Percentiles rank a stretch among this genome's conserved stretches.
Evolutionary conservation across 2,113 vertebrate species (phyloP).

Genomic region (Australoheros scitulus): DNA sequence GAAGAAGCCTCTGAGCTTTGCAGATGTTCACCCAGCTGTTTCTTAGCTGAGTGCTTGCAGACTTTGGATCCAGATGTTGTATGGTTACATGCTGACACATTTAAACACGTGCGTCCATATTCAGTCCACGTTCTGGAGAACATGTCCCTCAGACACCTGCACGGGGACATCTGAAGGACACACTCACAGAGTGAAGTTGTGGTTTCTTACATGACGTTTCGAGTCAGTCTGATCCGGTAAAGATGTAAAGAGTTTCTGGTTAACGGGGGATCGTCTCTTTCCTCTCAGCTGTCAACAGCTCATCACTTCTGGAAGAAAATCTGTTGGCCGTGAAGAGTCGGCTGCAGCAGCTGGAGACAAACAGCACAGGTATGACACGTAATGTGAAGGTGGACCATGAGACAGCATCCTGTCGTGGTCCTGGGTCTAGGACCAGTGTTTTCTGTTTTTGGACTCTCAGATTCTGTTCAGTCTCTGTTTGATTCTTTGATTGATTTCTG

Average conservation of each 20-base stretch:
- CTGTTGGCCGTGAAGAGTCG: not conserved
- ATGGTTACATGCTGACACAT: too few species aligned
- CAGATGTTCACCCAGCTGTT: too few species aligned
- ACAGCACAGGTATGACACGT: not conserved
- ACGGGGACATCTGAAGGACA: not conserved
- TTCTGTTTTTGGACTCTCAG: too few species aligned
- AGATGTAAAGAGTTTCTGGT: not conserved
- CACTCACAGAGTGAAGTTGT: not conserved
- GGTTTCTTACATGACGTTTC: not conserved
- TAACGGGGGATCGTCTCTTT: not conserved
- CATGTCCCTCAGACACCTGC: not conserved
- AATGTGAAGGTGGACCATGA: not conserved
- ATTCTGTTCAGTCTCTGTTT: too few species aligned
- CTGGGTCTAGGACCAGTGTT: too few species aligned
- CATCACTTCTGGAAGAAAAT: not conserved
- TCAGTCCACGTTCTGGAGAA: too few species aligned
- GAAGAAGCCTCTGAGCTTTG: too few species aligned
- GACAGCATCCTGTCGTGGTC: not conserved
- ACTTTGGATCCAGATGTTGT: too few species aligned
- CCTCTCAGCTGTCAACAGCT: not conserved
- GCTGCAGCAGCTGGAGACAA: constrained; percentile 1
- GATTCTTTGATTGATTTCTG: not conserved
- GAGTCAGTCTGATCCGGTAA: not conserved
- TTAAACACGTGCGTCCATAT: not conserved
- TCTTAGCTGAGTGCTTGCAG: too few species aligned